Evolutionary conservation across 2,888 invertebrate species (phyloP), one percentile per base, ranked within the genome.

Genomic region (Gymnocheta viridis): DNA sequence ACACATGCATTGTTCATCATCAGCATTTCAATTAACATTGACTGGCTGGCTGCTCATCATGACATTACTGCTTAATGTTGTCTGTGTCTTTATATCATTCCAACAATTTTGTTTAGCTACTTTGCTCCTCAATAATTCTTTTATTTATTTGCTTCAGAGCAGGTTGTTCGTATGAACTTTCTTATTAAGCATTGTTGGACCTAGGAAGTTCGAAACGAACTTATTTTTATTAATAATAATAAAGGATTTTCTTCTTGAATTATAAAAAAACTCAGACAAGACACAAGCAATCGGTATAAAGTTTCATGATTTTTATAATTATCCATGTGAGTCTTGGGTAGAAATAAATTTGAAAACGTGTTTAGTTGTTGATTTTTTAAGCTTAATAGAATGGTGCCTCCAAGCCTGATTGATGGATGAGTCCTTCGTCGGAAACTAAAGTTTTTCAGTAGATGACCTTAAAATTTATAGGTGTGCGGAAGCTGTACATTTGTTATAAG

Each of bases 31-130:
- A 64, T 77, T 19, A 62, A 12, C 0, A 3, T 62, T 41, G 44
- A 29, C 35, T 72, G n/a, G n/a, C n/a, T n/a, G n/a, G n/a, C n/a
- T 56, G 47, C 47, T 83, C 51, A 72, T 76, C 38, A 80, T 76
- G 41, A 76, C 10, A 4, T 56, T 56, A 1, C 2, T 49, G 12
- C 4, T 67, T 6, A 2, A 22, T 24, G 32, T 51, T 6, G 7
- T n/a, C 4, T 3, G 0, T 54, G 14, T 10, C 38, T 69, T 38
- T 10, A 2, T 69, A 4, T 22, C 0, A n/a, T 27, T 62, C 6
- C 9, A 9, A n/a, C 9, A 24, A 38, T 78, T 73, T 58, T 17
- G 32, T 14, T 67, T 73, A 12, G 32, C 49, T n/a, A 49, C 47
- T 49, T 58, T 49, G 29, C 17, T n/a, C 0, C 17, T 29, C 0